Base-by-base conservation (phyloP, 2,888 invertebrate genomes). In the Drosophila imparisetae region DNA sequence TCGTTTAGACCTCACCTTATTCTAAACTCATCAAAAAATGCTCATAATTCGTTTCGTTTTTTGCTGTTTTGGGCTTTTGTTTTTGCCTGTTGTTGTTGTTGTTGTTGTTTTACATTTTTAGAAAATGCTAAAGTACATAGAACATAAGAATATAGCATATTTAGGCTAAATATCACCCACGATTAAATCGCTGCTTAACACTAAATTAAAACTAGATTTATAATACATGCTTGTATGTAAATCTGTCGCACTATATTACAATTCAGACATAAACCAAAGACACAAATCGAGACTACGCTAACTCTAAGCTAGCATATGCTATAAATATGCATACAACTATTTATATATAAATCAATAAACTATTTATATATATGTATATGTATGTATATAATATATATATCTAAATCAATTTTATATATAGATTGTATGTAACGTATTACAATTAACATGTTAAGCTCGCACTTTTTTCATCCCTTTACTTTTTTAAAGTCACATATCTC, bases 91-190 rank as follows among this genome's bases (percentile, higher is more conserved):
- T 71, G 66, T 70, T 65, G 45, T 36, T 50, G 27, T 10, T 50
- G 27, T 15, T 45, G 57, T 29, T 66, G 48, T 54, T 83, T 72
- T 75, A 86, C 86, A 86, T 90, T 86, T 90, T 86, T 89, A 78
- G 82, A 90, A 86, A 86, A 90, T 89, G 86, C 73, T 90, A 85
- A 90, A 90, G 90, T 85, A 84, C 90, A 75, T 89, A 85, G 90
- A 85, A 85, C 84, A 90, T 85, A 85, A 85, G 85, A 85, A 89
- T 89, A 86, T 90, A 86, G 84, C 81, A 88, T 89, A 85, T 90
- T 90, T 90, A 90, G 89, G 91, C 92, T 92, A 93, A 92, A 92
- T 92, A 92, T 93, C 92, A 92, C 92, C 92, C 92, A 93, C 92
- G 92, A 92, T 92, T 92, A 86, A 86, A 92, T 93, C 92, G 92